Evolutionary conservation across 2,888 invertebrate species (phyloP).

Genomic region (Euzophera pinguis): DNA sequence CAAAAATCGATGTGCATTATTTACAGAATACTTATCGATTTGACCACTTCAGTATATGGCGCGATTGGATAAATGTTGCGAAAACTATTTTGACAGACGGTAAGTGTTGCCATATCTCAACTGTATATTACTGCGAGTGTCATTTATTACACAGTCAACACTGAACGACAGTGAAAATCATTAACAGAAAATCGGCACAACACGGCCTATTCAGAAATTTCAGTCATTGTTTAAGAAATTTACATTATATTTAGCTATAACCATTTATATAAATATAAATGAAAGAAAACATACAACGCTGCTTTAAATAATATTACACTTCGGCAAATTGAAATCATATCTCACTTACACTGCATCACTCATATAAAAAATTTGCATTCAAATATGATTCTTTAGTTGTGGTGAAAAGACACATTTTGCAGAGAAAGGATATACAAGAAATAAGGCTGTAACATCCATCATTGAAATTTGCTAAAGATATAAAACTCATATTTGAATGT

Average conservation of each 20-base stretch:
- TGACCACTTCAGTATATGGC: no score
- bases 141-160: background rate
- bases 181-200: conserved; percentile 13
- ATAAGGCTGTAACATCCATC: background rate
- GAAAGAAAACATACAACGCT: conserved; percentile 16
- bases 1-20: no score
- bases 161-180: conserved; percentile 15
- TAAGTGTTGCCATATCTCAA: conserved; percentile 11
- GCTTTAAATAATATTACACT: conserved; percentile 14
- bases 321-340: background rate
- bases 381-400: background rate
- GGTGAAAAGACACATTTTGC: background rate
- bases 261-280: conserved; percentile 35
- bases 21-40: no score
- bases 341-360: background rate
- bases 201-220: conserved; percentile 8
- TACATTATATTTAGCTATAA: conserved; percentile 31
- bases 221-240: conserved; percentile 19
- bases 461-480: background rate
- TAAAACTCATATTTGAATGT: background rate
- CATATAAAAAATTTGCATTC: background rate
- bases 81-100: conserved; percentile 7
- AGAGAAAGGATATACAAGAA: background rate
- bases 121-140: background rate
- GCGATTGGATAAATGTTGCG: no score